A percentile compares a stretch with the other conserved stretches of the same genome.
phyloP scores from a whole-genome alignment of 2,888 invertebrate genomes.

The Ellobium chinense region DNA sequence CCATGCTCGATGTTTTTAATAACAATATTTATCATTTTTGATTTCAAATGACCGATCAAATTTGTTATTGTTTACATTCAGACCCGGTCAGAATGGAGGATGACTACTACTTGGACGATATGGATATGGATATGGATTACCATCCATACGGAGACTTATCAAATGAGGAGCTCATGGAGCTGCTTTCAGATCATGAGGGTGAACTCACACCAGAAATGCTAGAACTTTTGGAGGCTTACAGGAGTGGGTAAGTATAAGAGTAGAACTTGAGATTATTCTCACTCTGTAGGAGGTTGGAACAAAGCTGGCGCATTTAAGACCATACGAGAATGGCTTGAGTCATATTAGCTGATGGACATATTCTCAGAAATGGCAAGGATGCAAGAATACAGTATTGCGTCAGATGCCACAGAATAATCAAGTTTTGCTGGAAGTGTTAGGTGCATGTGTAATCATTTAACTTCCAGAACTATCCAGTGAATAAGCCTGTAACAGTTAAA shows the following conservation, averaged over 20 bases:
- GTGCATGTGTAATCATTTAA: too few relatives aligned
- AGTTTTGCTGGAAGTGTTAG: too few relatives aligned
- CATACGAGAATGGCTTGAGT: neutral
- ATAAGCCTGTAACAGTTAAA: too few relatives aligned
- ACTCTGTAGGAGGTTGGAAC: neutral
- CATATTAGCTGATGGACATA: neutral
- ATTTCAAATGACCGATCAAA: too few relatives aligned
- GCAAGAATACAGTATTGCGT: too few relatives aligned
- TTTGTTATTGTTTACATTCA: too few relatives aligned
- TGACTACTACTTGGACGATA: slow-evolving; percentile 42
- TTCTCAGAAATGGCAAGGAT: neutral
- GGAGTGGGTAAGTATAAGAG: neutral
- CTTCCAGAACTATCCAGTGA: too few relatives aligned
- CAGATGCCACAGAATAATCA: too few relatives aligned
- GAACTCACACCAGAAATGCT: slow-evolving; percentile 54
- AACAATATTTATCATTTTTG: too few relatives aligned
- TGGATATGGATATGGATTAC: slow-evolving; percentile 28
- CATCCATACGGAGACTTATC: neutral
- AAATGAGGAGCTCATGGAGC: slow-evolving; percentile 41
- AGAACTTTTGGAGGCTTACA: slow-evolving; percentile 51
- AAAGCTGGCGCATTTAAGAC: too few relatives aligned
- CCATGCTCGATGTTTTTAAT: too few relatives aligned
- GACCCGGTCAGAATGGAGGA: too few relatives aligned
- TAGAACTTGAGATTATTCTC: neutral
- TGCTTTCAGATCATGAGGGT: slow-evolving; percentile 45